These are phyloP conservation scores for Chaetodon trifascialis DNA, from an alignment of 2,113 vertebrate species.

Conservation along the genomic window DNA sequence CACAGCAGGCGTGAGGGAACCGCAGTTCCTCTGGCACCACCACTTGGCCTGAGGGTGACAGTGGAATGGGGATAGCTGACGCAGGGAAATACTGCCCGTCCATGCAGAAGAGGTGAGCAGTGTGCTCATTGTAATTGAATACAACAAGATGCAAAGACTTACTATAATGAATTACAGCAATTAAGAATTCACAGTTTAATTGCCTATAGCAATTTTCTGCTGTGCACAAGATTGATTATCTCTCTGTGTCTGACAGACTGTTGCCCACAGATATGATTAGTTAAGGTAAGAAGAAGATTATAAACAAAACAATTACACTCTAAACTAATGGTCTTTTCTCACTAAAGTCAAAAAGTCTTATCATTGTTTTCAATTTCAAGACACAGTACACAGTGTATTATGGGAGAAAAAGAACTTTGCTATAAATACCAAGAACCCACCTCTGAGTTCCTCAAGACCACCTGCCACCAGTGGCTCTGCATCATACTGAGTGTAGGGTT, in stretches of 20 bases:
- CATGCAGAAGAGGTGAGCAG: not conserved
- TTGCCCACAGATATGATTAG: not conserved
- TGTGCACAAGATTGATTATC: not conserved
- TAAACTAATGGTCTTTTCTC: not conserved
- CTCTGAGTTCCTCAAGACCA: constrained; percentile 80
- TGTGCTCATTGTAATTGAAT: not conserved
- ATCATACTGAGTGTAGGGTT: constrained; percentile 76
- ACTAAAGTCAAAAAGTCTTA: not conserved
- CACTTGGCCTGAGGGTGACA: constrained; percentile 81
- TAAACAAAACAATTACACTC: not conserved
- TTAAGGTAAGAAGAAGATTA: not conserved
- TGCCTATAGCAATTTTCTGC: constrained; percentile 15
- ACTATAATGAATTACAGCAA: not conserved
- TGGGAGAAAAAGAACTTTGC: not conserved
- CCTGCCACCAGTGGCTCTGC: constrained; percentile 77
- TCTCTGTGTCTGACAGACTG: not conserved
- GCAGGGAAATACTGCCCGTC: constrained; percentile 1
- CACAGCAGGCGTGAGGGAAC: constrained; percentile 93
- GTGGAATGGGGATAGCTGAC: not conserved
- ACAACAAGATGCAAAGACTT: not conserved
- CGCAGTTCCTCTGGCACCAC: constrained; percentile 92
- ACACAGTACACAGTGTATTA: not conserved
- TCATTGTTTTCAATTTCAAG: not conserved
- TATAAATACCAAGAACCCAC: constrained; percentile 71
- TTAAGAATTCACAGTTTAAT: constrained; percentile 16